Conservation (phyloP, 23 tunicate genomes). For the Trididemnum clinides region DNA sequence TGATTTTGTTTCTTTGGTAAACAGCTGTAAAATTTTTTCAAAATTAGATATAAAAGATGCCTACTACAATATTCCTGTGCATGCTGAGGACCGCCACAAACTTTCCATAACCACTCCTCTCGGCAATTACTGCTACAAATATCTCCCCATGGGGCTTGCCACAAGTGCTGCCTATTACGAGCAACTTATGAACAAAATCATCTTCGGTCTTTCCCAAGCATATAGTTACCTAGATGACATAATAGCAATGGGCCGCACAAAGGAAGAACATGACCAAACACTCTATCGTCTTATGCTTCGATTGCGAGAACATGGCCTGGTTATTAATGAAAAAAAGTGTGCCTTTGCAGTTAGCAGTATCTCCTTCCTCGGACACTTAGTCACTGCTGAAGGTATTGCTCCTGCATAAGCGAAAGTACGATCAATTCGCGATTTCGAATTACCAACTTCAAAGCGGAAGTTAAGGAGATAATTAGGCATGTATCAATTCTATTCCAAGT, state of each 20-base stretch:
- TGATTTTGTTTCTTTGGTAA: background rate
- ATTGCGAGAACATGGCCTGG: background rate
- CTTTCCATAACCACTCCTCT: constrained; percentile 1
- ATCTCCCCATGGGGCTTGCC: constrained; percentile 4
- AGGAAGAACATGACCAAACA: background rate
- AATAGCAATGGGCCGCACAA: background rate
- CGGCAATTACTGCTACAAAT: background rate
- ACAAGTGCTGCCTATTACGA: background rate
- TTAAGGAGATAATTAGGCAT: background rate
- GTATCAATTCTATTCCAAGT: background rate
- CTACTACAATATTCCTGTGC: constrained; percentile 1
- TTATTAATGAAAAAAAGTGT: background rate
- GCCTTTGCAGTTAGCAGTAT: background rate
- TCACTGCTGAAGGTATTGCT: background rate
- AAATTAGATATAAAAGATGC: background rate
- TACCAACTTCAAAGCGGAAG: background rate
- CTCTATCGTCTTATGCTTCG: background rate
- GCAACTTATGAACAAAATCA: background rate
- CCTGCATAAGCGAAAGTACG: background rate
- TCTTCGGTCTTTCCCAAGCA: background rate
- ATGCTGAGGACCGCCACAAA: background rate
- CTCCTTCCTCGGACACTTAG: background rate
- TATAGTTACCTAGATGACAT: background rate
- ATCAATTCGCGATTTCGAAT: background rate
- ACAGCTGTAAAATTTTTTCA: background rate